A percentile compares a stretch with the other conserved stretches of the same genome.
Conservation (phyloP, 2,888 invertebrate genomes). For the Ochropleura leucogaster region DNA sequence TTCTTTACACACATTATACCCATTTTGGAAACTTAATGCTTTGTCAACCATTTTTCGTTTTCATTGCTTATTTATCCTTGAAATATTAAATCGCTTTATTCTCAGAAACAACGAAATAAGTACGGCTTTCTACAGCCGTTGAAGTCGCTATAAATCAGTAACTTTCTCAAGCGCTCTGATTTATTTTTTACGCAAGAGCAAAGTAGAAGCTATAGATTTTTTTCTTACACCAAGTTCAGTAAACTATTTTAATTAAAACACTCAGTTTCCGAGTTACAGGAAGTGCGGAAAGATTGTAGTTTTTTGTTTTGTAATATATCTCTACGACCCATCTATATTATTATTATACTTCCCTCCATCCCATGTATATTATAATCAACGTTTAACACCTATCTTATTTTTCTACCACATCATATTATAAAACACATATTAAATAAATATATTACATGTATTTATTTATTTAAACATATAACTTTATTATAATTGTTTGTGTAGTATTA, state of each 20-base stretch:
- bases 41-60: background rate
- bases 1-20: background rate
- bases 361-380: too few species aligned
- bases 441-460: too few species aligned
- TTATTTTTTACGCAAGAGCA: slow-evolving; percentile 24
- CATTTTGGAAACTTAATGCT: background rate
- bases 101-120: slow-evolving; percentile 19
- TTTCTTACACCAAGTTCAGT: slow-evolving; percentile 22
- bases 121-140: slow-evolving; percentile 6
- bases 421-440: too few species aligned
- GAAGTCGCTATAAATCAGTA: slow-evolving; percentile 37
- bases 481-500: too few species aligned
- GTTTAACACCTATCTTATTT: too few species aligned
- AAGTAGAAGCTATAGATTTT: slow-evolving; percentile 3
- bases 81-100: background rate
- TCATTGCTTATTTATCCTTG: background rate
- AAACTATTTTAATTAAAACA: slow-evolving; percentile 53
- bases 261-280: background rate
- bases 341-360: too few species aligned
- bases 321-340: background rate
- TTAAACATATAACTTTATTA: too few species aligned
- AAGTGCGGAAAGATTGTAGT: background rate
- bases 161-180: slow-evolving; percentile 35
- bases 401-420: too few species aligned
- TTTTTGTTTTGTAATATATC: background rate